Base-by-base conservation (phyloP, 2,888 invertebrate genomes). In the Drosophila mulleri region DNA sequence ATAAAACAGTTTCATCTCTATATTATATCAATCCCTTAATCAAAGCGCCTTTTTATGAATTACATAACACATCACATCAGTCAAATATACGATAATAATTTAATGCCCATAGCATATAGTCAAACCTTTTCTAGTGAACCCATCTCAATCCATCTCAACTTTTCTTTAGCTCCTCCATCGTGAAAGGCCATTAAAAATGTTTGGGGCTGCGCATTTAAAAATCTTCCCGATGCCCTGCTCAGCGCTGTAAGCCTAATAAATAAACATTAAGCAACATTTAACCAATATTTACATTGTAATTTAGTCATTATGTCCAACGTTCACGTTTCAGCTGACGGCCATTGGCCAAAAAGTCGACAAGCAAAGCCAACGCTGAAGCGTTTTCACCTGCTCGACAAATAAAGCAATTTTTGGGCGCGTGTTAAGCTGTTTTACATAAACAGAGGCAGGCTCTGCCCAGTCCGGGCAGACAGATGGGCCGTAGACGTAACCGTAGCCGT, bases 391-490 rank as follows among this genome's bases (percentile, higher is more conserved):
- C 69, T 70, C 69, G 62, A 26, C 58, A 72, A 82, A 82, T 83
- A 73, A 83, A 83, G 82, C 75, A 78, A 82, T 82, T 83, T 78
- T 78, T 56, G 76, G 50, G 67, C 72, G 75, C 80, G 79, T 82
- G 79, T 52, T 79, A 82, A 82, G 75, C 80, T 82, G 76, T 75
- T 82, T 82, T 79, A 79, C 72, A 80, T 80, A 79, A 82, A 72
- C 82, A 82, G 66, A 56, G 35, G 29, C 48, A 50, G 48, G 48
- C 48, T 50, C 18, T 12, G 20, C 20, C 11, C 48, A 1, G 18
- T 12, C 32, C 12, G 47, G n/a, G 12, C 18, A 29, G 29, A 57
- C 12, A 35, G 39, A 39, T 39, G 26, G 37, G 26, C 6, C 20
- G 7, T 45, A 23, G 44, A 12, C 44, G 5, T 9, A n/a, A 8